These are phyloP conservation scores for Enteromius paludinosus DNA, from an alignment of 2,797 vertebrate species.

Conservation along the genomic window DNA sequence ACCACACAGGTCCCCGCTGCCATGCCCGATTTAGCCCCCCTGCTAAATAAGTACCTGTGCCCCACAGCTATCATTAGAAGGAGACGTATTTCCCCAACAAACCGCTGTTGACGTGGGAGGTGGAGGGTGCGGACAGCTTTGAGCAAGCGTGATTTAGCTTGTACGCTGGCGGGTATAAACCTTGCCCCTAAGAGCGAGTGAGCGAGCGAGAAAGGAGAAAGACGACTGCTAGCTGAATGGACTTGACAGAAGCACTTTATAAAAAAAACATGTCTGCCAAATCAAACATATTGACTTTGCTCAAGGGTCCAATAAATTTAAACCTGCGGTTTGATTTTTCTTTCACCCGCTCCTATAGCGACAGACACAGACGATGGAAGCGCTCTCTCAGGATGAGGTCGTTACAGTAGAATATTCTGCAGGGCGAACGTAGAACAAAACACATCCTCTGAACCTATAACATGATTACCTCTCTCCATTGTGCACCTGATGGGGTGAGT, in stretches of 20 bases:
- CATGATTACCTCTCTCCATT: constrained; percentile 35
- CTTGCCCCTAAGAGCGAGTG: constrained; percentile 4
- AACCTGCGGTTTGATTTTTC: constrained; percentile 35
- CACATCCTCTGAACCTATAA: constrained; percentile 14
- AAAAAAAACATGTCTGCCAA: constrained; percentile 48
- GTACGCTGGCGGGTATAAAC: constrained; percentile 45
- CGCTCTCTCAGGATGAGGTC: background rate
- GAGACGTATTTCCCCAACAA: constrained; percentile 46
- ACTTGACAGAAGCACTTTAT: constrained; percentile 50
- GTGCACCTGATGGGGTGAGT: constrained; percentile 40
- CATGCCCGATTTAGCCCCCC: constrained; percentile 14
- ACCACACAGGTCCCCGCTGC: constrained; percentile 8
- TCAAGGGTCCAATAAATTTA: constrained; percentile 55
- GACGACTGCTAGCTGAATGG: constrained; percentile 40
- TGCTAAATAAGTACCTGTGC: constrained; percentile 46
- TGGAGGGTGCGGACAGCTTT: constrained; percentile 20
- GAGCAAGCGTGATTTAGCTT: constrained; percentile 57
- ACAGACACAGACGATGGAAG: constrained; percentile 1
- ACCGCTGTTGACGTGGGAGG: constrained; percentile 41
- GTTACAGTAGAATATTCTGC: constrained; percentile 12
- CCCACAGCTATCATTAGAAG: constrained; percentile 45
- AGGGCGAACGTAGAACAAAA: constrained; percentile 20
- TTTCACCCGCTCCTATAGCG: constrained; percentile 12
- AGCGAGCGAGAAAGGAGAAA: background rate
- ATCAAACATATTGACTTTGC: constrained; percentile 53